Evolutionary conservation across 2,113 vertebrate genomes (phyloP).

Genomic region (Macquaria australasica): DNA sequence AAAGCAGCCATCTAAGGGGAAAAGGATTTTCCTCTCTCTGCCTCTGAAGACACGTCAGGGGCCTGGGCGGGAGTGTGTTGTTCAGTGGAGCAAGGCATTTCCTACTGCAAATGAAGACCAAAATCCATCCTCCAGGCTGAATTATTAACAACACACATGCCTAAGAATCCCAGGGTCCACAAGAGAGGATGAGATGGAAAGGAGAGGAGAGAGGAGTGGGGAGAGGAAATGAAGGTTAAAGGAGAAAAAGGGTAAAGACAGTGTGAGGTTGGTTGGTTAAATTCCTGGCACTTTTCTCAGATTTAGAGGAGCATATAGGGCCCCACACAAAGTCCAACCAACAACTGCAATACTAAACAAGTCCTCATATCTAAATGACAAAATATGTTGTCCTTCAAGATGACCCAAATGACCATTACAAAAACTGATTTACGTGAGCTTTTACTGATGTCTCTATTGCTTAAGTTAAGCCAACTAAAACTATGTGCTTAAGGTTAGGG

Average conservation of each 20-base stretch:
- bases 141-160: conserved; percentile 77
- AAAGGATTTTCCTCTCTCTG: conserved; percentile 56
- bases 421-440: background rate
- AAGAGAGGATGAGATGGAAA: conserved; percentile 12
- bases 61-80: conserved; percentile 66
- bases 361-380: background rate
- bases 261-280: background rate
- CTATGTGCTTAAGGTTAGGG: background rate
- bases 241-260: background rate
- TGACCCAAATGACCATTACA: background rate
- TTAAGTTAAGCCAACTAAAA: background rate
- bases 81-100: conserved; percentile 74
- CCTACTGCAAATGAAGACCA: conserved; percentile 74
- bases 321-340: background rate
- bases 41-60: conserved; percentile 49
- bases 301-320: background rate
- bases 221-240: conserved; percentile 33
- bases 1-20: conserved; percentile 48
- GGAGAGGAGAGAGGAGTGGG: background rate
- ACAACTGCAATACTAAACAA: background rate
- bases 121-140: conserved; percentile 72
- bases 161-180: conserved; percentile 49
- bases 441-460: background rate
- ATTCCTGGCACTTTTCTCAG: background rate
- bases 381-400: background rate